Base-by-base conservation (phyloP, 2,888 invertebrate genomes). In the Harmothoe impar region DNA sequence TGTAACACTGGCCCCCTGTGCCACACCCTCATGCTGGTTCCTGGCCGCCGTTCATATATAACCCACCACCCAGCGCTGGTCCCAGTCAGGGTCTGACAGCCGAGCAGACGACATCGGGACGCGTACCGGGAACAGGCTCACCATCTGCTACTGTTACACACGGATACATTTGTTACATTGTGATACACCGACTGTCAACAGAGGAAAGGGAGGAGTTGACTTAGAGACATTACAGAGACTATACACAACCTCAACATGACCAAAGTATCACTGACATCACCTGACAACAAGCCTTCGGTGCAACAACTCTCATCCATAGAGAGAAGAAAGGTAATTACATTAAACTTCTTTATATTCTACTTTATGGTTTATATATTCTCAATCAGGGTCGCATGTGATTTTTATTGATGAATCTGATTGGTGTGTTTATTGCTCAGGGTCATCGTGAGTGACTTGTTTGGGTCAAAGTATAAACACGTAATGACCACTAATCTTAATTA, bases 1-100 rank as follows among this genome's bases (percentile, higher is more conserved):
- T 77, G 77, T 31, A 23, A 25, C 77, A 15, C 29, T 31, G 29
- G 17, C 29, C 77, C 77, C 77, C 31, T n/a, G 31, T 77, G 43
- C 43, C 43, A 43, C 43, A 10, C 62, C n/a, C 77, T 17, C 31
- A 25, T 31, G 25, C 77, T 77, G 77, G 77, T 77, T 17, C 77
- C 31, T 25, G 31, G 29, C 77, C 77, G 29, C 5, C 29, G 17
- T 25, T 77, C 31, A 77, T 77, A 77, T 77, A 77, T 25, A 25
- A 15, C 77, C 1, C 25, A 25, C 10, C 17, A 29, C 5, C n/a
- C n/a, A 31, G 25, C 77, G 77, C 25, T 25, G 77, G 77, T 25
- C 25, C 31, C 77, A 77, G 77, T 77, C 77, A 77, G 77, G 77
- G 77, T 77, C n/a, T 15, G 77, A 31, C 25, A 25, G 29, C 77